Conservation (phyloP, 2,113 vertebrate species). For the Alexandromys fortis region DNA sequence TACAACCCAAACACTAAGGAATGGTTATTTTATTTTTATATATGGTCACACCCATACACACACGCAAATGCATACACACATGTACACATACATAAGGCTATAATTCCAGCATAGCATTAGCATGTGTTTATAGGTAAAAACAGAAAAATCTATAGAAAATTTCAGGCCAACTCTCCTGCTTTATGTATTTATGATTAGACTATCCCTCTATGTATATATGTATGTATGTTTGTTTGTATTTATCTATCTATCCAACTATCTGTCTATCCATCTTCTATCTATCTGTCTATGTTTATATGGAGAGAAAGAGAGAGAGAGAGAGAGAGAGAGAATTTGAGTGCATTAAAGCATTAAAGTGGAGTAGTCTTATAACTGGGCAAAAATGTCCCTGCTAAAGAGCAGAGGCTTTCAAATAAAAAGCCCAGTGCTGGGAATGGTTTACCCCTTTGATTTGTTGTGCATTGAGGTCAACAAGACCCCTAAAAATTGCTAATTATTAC, state of each 20-base stretch:
- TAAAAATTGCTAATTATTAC: not conserved
- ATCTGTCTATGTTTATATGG: not conserved
- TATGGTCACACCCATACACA: not conserved
- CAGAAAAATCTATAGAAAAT: not conserved
- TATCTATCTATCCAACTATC: too few species aligned
- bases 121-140: not conserved
- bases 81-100: not conserved
- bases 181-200: not conserved
- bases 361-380: not conserved
- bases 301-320: too few species aligned
- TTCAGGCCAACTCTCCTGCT: not conserved
- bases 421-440: not conserved
- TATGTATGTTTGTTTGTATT: too few species aligned
- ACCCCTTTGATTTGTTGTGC: too few species aligned
- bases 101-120: not conserved
- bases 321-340: not conserved
- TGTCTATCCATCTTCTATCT: not conserved
- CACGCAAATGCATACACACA: not conserved
- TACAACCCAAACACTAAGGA: too few species aligned
- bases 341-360: not conserved
- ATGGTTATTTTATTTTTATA: too few species aligned
- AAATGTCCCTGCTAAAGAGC: not conserved
- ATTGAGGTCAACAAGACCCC: not conserved
- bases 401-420: not conserved
- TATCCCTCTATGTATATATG: not conserved